Base-by-base conservation (phyloP, 2,797 vertebrate genomes). In the Tangara arthus region DNA sequence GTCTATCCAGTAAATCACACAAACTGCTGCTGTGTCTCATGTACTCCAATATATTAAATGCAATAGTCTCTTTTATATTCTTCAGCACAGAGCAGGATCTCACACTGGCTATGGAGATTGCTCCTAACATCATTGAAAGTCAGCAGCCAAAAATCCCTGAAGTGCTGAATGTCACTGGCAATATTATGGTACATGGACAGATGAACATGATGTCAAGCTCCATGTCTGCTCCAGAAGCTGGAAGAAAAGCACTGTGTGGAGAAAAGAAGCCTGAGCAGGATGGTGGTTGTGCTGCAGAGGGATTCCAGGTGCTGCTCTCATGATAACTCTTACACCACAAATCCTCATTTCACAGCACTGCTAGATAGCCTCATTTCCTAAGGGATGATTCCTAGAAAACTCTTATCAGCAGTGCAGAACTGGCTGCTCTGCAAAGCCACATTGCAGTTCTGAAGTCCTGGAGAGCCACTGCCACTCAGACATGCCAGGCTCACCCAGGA, bases 111-210 rank as follows among this genome's bases (percentile, higher is more conserved):
- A 72, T 69, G 60, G 87, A 94, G 55, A 93, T 82, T 90, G 93
- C 55, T 92, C 56, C 77, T 91, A 90, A 93, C 78, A 83, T 84
- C 95, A 90, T 26, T 94, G 91, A 87, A 96, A 89, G 77, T 75
- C 90, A 91, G 87, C 80, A 89, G 87, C 61, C 87, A 78, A 55
- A 92, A 94, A 57, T 69, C 85, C 72, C 78, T 9, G 2, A 71
- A 93, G 93, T 66, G 24, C 73, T 70, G 85, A 93, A 84, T 64
- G 88, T 89, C 26, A 8, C 65, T 42, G 88, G 68, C 87, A 94
- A 85, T 64, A 64, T 69, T 46, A 41, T 1, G 0, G 82, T 44
- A 83, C 76, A 90, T 1, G 15, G 80, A 16, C 52, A 76, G 87
- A 78, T 61, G 72, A 96, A 87, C 52, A 47, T 1, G 39, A 60